A percentile compares a stretch with the other conserved stretches of the same genome.
phyloP scores from a whole-genome alignment of 2,888 invertebrate species.

The Exocentrus adspersus region DNA sequence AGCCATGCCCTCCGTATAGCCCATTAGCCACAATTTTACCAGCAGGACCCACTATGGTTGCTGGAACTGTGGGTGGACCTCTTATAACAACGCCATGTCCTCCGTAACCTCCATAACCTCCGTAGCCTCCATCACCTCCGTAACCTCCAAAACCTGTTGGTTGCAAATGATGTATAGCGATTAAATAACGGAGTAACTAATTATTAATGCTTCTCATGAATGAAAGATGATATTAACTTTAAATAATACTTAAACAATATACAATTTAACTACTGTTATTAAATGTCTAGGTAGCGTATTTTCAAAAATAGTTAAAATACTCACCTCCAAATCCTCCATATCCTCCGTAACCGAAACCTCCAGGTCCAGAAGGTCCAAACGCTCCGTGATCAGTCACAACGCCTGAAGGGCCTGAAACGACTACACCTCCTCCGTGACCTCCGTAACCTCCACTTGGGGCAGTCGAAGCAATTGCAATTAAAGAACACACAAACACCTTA shows the following conservation, averaged over 20 bases:
- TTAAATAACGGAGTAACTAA: no score
- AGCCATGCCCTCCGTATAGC: conserved; percentile 48
- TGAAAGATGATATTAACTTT: no score
- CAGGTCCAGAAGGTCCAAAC: conserved; percentile 22
- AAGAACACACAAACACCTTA: no score
- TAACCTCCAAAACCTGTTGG: conserved; percentile 14
- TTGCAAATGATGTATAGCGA: no score
- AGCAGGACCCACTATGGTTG: conserved; percentile 6
- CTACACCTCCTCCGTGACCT: conserved; percentile 12
- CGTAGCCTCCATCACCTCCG: not conserved
- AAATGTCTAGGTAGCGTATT: no score
- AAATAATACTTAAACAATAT: no score
- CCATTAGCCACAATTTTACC: conserved; percentile 54
- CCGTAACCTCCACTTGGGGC: conserved; percentile 1
- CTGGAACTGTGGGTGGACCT: not conserved
- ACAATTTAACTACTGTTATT: no score
- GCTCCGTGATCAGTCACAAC: conserved; percentile 36
- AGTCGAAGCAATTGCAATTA: not conserved
- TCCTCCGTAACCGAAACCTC: conserved; percentile 7
- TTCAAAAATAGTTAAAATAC: no score
- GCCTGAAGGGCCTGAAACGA: conserved; percentile 29
- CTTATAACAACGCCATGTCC: not conserved
- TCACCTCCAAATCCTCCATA: conserved; percentile 1
- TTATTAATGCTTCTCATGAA: no score
- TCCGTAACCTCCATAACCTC: not conserved